These are phyloP conservation scores for Zonotrichia albicollis DNA, from an alignment of 2,797 vertebrate genomes.

Conservation along the genomic window DNA sequence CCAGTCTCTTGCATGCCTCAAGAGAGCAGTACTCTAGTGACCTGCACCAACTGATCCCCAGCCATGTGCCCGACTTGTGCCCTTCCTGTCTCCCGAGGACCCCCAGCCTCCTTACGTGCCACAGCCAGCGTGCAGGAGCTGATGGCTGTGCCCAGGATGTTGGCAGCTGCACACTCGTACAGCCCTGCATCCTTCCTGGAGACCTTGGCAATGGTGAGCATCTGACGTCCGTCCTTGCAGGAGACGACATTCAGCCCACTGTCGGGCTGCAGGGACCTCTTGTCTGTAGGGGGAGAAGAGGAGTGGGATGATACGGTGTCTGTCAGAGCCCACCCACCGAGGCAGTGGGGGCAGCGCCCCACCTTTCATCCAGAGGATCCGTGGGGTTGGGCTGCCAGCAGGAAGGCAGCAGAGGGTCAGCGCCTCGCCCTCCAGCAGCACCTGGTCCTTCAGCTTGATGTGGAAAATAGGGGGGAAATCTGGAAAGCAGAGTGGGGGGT, in stretches of 20 bases:
- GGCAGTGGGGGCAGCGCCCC: background rate
- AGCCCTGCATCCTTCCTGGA: constrained; percentile 90
- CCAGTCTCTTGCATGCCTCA: background rate
- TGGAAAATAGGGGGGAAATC: constrained; percentile 97
- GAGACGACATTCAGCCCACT: constrained; percentile 86
- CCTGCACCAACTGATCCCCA: background rate
- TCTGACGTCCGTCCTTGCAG: constrained; percentile 92
- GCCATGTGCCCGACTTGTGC: rapidly evolving
- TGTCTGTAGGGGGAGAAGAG: constrained; percentile 78
- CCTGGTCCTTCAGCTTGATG: constrained; percentile 96
- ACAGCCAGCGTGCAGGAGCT: constrained; percentile 93
- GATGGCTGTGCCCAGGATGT: constrained; percentile 85
- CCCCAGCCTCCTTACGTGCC: constrained; percentile 84
- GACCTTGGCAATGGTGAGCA: constrained; percentile 91
- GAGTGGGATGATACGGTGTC: background rate
- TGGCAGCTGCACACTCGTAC: constrained; percentile 94
- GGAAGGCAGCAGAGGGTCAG: constrained; percentile 96
- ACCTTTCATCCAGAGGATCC: constrained; percentile 95
- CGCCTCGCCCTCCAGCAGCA: constrained; percentile 93
- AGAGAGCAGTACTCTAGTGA: background rate
- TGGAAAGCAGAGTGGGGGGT: constrained; percentile 47
- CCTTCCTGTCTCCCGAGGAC: background rate
- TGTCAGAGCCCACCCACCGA: rapidly evolving
- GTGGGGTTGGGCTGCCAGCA: constrained; percentile 91
- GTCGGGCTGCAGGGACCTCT: constrained; percentile 85